Base-by-base conservation (phyloP, 2,797 vertebrate genomes). In the Fistularia tabacaria region DNA sequence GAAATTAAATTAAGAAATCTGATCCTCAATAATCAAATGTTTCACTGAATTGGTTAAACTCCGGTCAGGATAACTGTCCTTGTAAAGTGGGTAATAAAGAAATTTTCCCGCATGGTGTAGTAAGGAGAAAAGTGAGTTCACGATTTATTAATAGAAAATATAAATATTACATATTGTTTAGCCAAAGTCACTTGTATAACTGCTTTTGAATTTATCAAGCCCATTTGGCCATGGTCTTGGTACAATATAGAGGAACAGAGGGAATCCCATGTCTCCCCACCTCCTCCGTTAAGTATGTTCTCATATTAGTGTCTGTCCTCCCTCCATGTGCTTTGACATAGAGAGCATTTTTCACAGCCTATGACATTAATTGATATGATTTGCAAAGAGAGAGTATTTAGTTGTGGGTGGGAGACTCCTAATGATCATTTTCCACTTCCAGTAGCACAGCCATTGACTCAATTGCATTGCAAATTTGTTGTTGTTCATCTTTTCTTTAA, bases 371-470 rank as follows among this genome's bases (percentile, higher is more conserved):
- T 91, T 91, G 89, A 90, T 90, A 82, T 89, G 89, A 91, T 91
- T 92, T 91, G 86, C 74, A 63, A 86, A 85, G 83, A 85, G 87
- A 88, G 83, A 87, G 82, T 84, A 87, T 84, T 88, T 72, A 85
- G 84, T 61, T 81, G 88, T 90, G 91, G 88, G 90, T 90, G 90
- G 90, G 86, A 89, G 85, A 81, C 89, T 85, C 83, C 89, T 91
- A 91, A 91, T 92, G 89, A 91, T 89, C 87, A 43, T 87, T 88
- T 88, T 88, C 88, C 89, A 90, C 89, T 92, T 91, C 91, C 90
- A 91, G 83, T 71, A 76, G 80, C 63, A 77, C 83, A 86, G 81
- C 69, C 79, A 66, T 85, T 88, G 86, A 90, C 88, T 91, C 88
- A 82, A 89, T 90, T 90, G 84, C 53, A 78, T 69, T 49, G 61